Conservation (phyloP, 2,888 invertebrate species). For the Cyclophora punctaria region DNA sequence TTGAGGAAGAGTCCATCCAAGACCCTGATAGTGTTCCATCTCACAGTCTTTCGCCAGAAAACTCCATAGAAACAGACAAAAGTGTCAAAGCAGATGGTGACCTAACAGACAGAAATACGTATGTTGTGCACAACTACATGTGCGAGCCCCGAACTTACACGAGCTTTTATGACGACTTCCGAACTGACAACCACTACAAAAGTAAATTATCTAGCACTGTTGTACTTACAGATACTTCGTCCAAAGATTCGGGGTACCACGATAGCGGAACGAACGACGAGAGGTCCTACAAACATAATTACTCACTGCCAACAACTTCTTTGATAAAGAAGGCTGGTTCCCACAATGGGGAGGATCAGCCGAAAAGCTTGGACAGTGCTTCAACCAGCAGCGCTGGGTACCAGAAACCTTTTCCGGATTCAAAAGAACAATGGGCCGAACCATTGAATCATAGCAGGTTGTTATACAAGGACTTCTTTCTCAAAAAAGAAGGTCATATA, state of each 20-base stretch:
- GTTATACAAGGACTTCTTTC: constrained; percentile 63
- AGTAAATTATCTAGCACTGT: constrained; percentile 47
- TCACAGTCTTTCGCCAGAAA: constrained; percentile 53
- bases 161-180: constrained; percentile 59
- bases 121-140: constrained; percentile 27
- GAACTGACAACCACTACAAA: constrained; percentile 34
- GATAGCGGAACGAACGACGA: constrained; percentile 57
- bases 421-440: constrained; percentile 44
- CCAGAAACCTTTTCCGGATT: constrained; percentile 34
- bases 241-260: constrained; percentile 65
- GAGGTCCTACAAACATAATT: constrained; percentile 39
- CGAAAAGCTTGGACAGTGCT: constrained; percentile 55
- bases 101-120: constrained; percentile 23
- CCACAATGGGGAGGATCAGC: constrained; percentile 40
- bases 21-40: constrained; percentile 62
- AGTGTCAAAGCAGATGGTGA: constrained; percentile 24
- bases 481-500: constrained; percentile 57
- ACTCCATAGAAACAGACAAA: constrained; percentile 33
- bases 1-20: constrained; percentile 69
- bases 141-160: constrained; percentile 49
- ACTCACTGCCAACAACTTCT: constrained; percentile 48
- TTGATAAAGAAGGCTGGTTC: constrained; percentile 36
- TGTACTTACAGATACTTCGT: constrained; percentile 54
- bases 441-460: constrained; percentile 64
- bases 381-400: constrained; percentile 41